These are phyloP conservation scores for Calvadosia cruxmelitensis DNA, from an alignment of 30 jellyfish, hydroid and myxozoan genomes.

Conservation along the genomic window DNA sequence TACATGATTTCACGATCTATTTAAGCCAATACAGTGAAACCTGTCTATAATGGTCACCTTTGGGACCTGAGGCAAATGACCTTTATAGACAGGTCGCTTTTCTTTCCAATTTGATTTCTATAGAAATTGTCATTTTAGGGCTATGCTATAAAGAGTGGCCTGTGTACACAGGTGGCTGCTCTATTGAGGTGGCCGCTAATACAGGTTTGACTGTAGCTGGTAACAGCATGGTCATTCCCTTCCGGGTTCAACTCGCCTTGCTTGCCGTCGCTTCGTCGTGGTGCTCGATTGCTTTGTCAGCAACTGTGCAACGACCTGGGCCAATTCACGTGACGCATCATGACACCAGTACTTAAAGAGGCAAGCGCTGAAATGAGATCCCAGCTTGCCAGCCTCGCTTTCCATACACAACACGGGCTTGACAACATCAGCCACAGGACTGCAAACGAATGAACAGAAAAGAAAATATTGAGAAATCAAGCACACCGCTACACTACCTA, in stretches of 20 bases:
- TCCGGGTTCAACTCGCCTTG: conserved; percentile 18
- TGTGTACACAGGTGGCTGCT: no score
- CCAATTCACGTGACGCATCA: conserved; percentile 74
- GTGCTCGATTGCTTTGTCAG: conserved; percentile 35
- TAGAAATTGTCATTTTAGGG: background rate
- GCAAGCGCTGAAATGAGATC: conserved; percentile 59
- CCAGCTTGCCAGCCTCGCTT: conserved; percentile 9
- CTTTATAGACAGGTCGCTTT: background rate
- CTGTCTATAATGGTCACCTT: no score
- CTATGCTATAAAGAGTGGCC: background rate
- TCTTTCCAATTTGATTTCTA: background rate
- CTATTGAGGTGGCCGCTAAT: background rate
- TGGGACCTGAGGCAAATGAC: background rate
- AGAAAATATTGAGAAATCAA: background rate
- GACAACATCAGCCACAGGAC: conserved; percentile 76
- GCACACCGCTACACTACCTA: background rate
- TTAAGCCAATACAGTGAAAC: background rate
- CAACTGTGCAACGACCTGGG: conserved; percentile 60
- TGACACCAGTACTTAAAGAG: conserved; percentile 75
- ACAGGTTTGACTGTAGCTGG: background rate
- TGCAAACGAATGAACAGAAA: conserved; percentile 4
- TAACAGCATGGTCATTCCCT: no score
- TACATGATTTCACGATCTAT: conserved; percentile 3
- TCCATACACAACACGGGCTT: conserved; percentile 80
- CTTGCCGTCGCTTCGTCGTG: conserved; percentile 36